Evolutionary conservation across 2,888 invertebrate species (phyloP).

Genomic region (Phytoseiulus persimilis): DNA sequence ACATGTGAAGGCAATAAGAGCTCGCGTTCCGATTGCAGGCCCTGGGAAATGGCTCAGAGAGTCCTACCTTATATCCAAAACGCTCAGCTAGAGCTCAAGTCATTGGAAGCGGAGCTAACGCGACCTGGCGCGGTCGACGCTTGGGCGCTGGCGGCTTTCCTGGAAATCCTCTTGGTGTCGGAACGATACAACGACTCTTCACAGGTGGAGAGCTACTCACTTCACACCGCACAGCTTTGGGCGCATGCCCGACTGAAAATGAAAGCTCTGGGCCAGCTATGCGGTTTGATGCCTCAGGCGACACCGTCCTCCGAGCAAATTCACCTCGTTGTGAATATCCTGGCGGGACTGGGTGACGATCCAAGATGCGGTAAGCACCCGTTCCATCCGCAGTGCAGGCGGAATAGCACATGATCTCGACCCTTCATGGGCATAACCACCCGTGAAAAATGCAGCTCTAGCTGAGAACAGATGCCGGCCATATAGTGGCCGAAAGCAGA

Average conservation of each 20-base stretch:
- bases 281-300: slow-evolving; percentile 76
- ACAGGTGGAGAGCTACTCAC: slow-evolving; percentile 62
- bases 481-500: too few relatives aligned
- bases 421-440: too few relatives aligned
- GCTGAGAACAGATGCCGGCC: too few relatives aligned
- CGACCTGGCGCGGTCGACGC: slow-evolving; percentile 77
- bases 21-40: slow-evolving; percentile 48
- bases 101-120: slow-evolving; percentile 60
- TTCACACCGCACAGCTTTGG: slow-evolving; percentile 75
- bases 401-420: too few relatives aligned
- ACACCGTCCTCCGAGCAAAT: slow-evolving; percentile 73
- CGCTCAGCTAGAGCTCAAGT: slow-evolving; percentile 70
- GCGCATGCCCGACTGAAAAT: slow-evolving; percentile 72
- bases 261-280: slow-evolving; percentile 73
- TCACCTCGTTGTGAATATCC: slow-evolving; percentile 77
- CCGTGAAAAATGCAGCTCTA: too few relatives aligned
- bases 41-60: slow-evolving; percentile 81
- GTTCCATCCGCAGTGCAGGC: too few relatives aligned
- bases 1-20: too few relatives aligned
- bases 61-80: slow-evolving; percentile 82
- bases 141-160: slow-evolving; percentile 83
- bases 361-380: slow-evolving; percentile 44
- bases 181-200: slow-evolving; percentile 49
- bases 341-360: slow-evolving; percentile 76
- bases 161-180: slow-evolving; percentile 76